Conservation (phyloP, 2,797 vertebrate species). For the Eremophila alpestris region DNA sequence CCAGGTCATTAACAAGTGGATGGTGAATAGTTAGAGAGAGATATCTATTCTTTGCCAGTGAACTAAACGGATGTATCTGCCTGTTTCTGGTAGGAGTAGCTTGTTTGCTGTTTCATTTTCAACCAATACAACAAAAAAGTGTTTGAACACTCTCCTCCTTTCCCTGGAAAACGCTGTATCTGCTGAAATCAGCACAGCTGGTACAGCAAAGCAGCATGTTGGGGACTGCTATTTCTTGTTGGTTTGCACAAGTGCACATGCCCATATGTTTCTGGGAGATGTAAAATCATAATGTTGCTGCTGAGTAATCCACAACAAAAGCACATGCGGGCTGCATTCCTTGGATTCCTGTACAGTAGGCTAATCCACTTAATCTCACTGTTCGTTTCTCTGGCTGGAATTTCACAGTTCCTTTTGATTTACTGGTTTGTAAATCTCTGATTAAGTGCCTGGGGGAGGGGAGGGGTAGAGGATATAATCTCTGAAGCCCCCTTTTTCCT, state of each 20-base stretch:
- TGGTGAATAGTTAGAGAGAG: not conserved
- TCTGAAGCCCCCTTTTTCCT: not conserved
- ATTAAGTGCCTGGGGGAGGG: conserved; percentile 44
- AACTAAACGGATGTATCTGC: not conserved
- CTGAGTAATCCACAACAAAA: conserved; percentile 79
- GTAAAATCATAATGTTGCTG: conserved; percentile 69
- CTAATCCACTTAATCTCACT: conserved; percentile 80
- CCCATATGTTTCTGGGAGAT: conserved; percentile 73
- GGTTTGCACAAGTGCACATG: conserved; percentile 58
- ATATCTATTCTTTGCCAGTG: not conserved
- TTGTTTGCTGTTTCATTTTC: not conserved
- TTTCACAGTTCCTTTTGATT: conserved; percentile 78
- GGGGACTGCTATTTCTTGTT: conserved; percentile 45
- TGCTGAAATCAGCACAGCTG: conserved; percentile 26
- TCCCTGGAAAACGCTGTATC: not conserved
- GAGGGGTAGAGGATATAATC: not conserved
- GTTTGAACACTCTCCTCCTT: not conserved
- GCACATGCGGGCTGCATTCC: conserved; percentile 72
- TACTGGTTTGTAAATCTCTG: conserved; percentile 74
- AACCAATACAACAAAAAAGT: not conserved
- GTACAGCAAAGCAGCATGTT: not conserved
- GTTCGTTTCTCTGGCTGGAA: conserved; percentile 70
- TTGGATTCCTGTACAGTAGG: conserved; percentile 78
- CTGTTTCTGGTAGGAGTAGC: not conserved
- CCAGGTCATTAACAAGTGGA: not conserved